Conservation (phyloP, 2,113 vertebrate genomes). For the Arizona elegans region DNA sequence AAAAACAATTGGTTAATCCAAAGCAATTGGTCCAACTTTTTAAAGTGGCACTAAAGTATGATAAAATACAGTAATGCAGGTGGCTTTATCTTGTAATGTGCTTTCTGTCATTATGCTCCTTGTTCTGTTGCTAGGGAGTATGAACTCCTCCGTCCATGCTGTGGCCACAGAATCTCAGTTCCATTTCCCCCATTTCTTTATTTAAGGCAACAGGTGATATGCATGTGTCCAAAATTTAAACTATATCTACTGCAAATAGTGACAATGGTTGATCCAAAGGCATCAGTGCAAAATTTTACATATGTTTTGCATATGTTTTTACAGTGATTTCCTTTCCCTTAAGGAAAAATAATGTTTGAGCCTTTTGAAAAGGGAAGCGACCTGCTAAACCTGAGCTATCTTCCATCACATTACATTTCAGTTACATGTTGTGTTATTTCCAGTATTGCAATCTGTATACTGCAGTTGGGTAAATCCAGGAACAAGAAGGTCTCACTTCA, state of each 20-base stretch:
- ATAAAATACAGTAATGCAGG: background rate
- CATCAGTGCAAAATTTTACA: background rate
- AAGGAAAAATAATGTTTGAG: background rate
- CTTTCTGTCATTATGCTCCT: background rate
- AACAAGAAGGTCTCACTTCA: background rate
- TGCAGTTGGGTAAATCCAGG: background rate
- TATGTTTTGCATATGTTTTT: background rate
- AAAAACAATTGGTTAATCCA: background rate
- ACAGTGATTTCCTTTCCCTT: background rate
- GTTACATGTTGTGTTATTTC: background rate
- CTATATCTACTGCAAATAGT: background rate
- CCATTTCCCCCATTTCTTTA: background rate
- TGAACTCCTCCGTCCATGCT: background rate
- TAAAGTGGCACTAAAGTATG: background rate
- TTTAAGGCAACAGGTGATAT: background rate
- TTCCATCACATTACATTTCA: background rate
- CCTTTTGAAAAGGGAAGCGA: background rate
- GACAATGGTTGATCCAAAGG: background rate
- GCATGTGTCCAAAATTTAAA: background rate
- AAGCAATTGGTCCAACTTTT: background rate
- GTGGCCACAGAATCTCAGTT: background rate
- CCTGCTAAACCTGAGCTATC: background rate
- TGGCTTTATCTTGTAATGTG: background rate
- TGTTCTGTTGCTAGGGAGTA: background rate
- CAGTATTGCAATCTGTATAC: background rate